A percentile compares a stretch with the other conserved stretches of the same genome.
These are phyloP conservation scores for Pimephales promelas DNA, from an alignment of 2,113 vertebrate species.

Conservation along the genomic window DNA sequence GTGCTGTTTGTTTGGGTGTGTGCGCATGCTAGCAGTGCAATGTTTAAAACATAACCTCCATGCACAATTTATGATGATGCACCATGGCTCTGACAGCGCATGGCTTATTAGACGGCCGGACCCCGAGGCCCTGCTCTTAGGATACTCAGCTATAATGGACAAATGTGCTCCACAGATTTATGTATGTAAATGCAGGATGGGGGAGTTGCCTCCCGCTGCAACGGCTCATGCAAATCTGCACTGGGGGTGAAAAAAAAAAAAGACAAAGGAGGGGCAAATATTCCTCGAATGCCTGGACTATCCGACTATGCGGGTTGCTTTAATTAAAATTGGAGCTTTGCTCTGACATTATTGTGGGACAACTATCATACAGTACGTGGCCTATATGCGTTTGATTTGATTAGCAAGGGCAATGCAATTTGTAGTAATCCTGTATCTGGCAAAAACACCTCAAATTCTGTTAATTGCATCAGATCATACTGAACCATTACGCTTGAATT, in stretches of 20 bases:
- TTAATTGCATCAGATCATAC: constrained; percentile 35
- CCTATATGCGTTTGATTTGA: constrained; percentile 19
- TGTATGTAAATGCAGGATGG: constrained; percentile 56
- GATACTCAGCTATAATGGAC: constrained; percentile 58
- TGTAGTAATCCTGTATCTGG: constrained; percentile 19
- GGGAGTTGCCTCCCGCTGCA: constrained; percentile 27
- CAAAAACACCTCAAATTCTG: constrained; percentile 24
- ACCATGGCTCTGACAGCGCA: constrained; percentile 56
- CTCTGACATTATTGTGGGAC: constrained; percentile 8
- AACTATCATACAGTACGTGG: background rate
- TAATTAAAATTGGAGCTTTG: constrained; percentile 31
- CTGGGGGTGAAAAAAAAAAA: constrained; percentile 38
- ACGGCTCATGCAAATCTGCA: constrained; percentile 38
- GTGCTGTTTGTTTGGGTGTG: constrained; percentile 38
- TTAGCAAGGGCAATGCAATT: background rate
- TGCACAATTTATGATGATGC: constrained; percentile 63
- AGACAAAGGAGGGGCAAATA: constrained; percentile 58
- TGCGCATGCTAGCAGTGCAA: constrained; percentile 44
- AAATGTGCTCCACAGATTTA: constrained; percentile 59
- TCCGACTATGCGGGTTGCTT: constrained; percentile 18
- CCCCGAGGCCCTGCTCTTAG: constrained; percentile 57
- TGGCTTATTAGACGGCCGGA: constrained; percentile 58
- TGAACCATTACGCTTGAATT: constrained; percentile 18
- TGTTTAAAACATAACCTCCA: constrained; percentile 64
- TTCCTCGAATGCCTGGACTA: constrained; percentile 46